Percentiles rank a stretch among this genome's conserved stretches.
phyloP scores from a whole-genome alignment of 2,797 vertebrate genomes.

The Neomorphus geoffroyi region DNA sequence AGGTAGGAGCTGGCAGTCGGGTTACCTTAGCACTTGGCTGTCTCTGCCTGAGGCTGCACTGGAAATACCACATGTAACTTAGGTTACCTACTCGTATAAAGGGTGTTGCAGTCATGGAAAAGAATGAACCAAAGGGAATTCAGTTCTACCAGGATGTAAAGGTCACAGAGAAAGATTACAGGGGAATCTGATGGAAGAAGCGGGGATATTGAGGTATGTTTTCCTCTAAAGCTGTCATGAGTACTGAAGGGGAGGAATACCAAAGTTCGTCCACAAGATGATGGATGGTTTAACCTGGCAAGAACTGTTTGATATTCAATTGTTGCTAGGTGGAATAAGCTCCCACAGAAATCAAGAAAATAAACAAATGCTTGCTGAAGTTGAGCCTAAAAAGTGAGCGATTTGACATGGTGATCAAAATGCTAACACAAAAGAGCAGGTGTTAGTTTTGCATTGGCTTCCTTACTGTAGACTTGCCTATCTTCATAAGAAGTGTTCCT shows the following conservation, averaged over 20 bases:
- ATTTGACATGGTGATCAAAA: not conserved
- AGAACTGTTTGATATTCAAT: not conserved
- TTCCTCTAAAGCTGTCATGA: not conserved
- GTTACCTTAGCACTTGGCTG: not conserved
- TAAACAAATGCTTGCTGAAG: not conserved
- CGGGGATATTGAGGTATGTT: not conserved
- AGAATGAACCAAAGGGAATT: not conserved
- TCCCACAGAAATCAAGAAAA: not conserved
- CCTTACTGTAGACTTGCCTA: not conserved
- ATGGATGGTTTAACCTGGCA: not conserved
- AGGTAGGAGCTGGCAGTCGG: not conserved
- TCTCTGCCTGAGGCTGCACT: not conserved
- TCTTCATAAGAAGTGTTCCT: not conserved
- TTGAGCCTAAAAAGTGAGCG: not conserved
- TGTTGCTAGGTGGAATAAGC: not conserved
- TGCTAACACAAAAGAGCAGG: not conserved
- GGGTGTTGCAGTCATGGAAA: not conserved
- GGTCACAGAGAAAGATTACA: not conserved
- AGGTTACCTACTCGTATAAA: not conserved
- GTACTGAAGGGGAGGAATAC: not conserved
- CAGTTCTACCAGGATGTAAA: not conserved
- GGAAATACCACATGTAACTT: not conserved
- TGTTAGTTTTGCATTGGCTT: not conserved
- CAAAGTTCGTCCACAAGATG: not conserved
- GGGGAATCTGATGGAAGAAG: not conserved